Base-by-base conservation (phyloP, 2,797 vertebrate genomes). In the Lagodon rhomboides region DNA sequence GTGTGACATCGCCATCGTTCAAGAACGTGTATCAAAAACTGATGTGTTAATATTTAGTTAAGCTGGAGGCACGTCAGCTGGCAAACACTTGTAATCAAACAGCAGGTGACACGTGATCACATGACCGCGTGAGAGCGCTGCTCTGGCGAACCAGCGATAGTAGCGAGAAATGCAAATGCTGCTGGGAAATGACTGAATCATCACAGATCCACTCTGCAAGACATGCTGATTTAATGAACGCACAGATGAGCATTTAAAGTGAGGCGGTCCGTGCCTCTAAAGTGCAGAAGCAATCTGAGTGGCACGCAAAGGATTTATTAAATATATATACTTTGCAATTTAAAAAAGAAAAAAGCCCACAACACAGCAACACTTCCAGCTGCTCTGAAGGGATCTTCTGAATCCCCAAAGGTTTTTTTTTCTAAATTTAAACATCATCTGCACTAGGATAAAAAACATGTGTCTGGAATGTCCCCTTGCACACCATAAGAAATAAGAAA, bases 61-160 rank as follows among this genome's bases (percentile, higher is more conserved):
- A 69, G 73, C 27, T 69, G 13, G 4, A 53, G n/a, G 43, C 49
- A 15, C 0, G 2, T 30, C 43, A 22, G 23, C 49, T 27, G 47
- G 53, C 41, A 76, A 60, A 72, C 41, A 61, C 66, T 34, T 68
- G 38, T 43, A 67, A 68, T 55, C 60, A 64, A 72, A 75, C 61
- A 61, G 49, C 75, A 38, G 58, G 55, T 50, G 59, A 73, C 54
- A 47, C 61, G 2, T 49, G 49, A 77, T 20, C 73, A 77, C 62
- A 49, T 27, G 67, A 67, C 55, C 49, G 27, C 65, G 61, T 56
- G 44, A 62, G 7, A 74, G 38, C 5, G 11, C 30, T 3, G 30
- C n/a, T 59, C 51, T 60, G 1, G 53, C 27, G 9, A 68, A 34
- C 38, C 20, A 43, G 53, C 12, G 34, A 5, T 6, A 62, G 17